Conservation (phyloP, 2,113 vertebrate species). For the Pyrgilauda ruficollis region DNA sequence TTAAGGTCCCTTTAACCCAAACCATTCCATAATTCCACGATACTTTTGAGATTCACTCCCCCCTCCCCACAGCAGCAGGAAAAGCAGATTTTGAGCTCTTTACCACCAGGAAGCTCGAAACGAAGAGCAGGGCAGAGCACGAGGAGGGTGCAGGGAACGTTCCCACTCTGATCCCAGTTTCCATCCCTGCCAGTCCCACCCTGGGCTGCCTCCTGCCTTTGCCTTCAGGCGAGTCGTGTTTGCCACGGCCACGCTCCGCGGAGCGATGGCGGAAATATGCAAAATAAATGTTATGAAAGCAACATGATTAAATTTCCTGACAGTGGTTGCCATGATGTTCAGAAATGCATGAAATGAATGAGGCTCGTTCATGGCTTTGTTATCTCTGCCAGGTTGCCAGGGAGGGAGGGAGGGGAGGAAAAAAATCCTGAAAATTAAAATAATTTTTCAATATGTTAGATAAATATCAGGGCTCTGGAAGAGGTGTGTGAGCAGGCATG, state of each 20-base stretch:
- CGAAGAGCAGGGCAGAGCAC: rapidly evolving
- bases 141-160: rapidly evolving
- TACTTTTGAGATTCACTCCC: rapidly evolving
- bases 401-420: background rate
- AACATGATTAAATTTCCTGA: background rate
- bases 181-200: background rate
- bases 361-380: conserved; percentile 13
- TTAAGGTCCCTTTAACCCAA: rapidly evolving
- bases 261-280: background rate
- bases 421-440: conserved; percentile 29
- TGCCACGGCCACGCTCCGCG: rapidly evolving
- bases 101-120: background rate
- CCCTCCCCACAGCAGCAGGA: background rate
- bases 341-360: conserved; percentile 44
- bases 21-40: background rate
- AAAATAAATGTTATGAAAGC: background rate
- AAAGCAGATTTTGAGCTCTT: rapidly evolving
- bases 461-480: conserved; percentile 23
- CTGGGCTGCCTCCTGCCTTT: rapidly evolving
- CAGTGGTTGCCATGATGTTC: background rate
- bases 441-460: conserved; percentile 31
- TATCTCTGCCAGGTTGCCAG: conserved; percentile 5
- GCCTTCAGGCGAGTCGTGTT: background rate
- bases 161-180: background rate
- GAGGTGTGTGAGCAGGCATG: background rate